Percentiles rank a stretch among this genome's conserved stretches.
These are phyloP conservation scores for Eublepharis macularius DNA, from an alignment of 2,113 vertebrate genomes.

Conservation along the genomic window DNA sequence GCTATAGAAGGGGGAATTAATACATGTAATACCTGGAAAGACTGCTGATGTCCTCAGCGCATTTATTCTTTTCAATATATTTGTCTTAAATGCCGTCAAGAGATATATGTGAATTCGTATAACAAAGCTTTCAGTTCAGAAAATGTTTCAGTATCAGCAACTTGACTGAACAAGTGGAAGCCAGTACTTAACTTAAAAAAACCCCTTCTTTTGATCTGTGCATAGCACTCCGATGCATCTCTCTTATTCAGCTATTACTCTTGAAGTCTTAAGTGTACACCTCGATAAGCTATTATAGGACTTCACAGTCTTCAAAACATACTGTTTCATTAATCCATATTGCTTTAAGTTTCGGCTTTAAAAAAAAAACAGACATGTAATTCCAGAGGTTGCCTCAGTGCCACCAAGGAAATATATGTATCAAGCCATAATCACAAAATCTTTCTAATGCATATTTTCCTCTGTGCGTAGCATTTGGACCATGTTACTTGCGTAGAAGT, in stretches of 20 bases:
- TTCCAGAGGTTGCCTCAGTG: neutral
- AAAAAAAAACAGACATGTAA: neutral
- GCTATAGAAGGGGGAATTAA: neutral
- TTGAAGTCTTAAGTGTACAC: neutral
- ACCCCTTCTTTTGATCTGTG: neutral
- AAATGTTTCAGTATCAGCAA: neutral
- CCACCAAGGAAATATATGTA: neutral
- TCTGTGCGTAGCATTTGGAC: neutral
- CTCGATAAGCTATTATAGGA: neutral
- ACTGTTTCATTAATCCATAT: neutral
- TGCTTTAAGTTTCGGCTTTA: neutral
- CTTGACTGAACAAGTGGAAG: neutral
- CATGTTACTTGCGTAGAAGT: neutral
- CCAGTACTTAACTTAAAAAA: neutral
- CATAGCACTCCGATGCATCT: neutral
- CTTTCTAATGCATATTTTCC: neutral
- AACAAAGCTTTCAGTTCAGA: neutral
- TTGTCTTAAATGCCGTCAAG: neutral
- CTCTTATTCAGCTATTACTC: neutral
- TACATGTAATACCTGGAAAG: neutral
- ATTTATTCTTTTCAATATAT: neutral
- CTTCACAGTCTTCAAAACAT: neutral
- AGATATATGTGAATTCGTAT: neutral
- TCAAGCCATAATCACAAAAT: neutral
- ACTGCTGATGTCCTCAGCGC: neutral